Base-by-base conservation (phyloP, 2,797 vertebrate genomes). In the Pampus argenteus region DNA sequence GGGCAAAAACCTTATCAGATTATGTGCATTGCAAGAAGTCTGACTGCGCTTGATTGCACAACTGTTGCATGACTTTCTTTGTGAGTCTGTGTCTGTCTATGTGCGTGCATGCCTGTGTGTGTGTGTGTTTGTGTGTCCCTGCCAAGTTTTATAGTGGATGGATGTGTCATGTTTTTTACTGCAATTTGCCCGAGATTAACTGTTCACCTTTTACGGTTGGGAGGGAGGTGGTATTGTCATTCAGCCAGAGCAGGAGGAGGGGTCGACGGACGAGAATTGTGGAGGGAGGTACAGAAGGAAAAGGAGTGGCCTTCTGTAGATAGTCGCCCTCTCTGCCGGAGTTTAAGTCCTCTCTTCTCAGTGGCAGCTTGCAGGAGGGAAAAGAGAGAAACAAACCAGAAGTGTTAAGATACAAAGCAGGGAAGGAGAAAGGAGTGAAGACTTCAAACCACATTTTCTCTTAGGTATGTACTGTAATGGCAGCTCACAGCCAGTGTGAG, bases 171-270 rank as follows among this genome's bases (percentile, higher is more conserved):
- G 87, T 58, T 82, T 85, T 91, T 93, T 88, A 89, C 76, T 73
- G 86, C 73, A 84, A 79, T 92, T 89, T 90, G 88, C 90, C 81
- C 76, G 83, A 93, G 89, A 94, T 93, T 93, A 89, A 88, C 89
- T 92, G 85, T 93, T 95, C 92, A 94, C 93, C 94, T 95, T 94
- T 94, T 94, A 94, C 91, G 92, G 93, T 84, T 56, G 77, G 85
- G 83, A 90, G 89, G 90, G 90, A 91, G 86, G 86, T 83, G 87
- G 86, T 85, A 83, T 91, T 94, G 91, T 93, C 92, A 92, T 74
- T 88, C 85, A 88, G 89, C 86, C 84, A 83, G 81, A 84, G 82
- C 71, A 72, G 89, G 87, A 89, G 86, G 87, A 88, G 87, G 87
- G 86, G 85, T 89, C 69, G 64, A 56, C 22, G 22, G 83, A 78